Evolutionary conservation across 2,888 invertebrate species (phyloP).

Genomic region (Ptilodon capucinus): DNA sequence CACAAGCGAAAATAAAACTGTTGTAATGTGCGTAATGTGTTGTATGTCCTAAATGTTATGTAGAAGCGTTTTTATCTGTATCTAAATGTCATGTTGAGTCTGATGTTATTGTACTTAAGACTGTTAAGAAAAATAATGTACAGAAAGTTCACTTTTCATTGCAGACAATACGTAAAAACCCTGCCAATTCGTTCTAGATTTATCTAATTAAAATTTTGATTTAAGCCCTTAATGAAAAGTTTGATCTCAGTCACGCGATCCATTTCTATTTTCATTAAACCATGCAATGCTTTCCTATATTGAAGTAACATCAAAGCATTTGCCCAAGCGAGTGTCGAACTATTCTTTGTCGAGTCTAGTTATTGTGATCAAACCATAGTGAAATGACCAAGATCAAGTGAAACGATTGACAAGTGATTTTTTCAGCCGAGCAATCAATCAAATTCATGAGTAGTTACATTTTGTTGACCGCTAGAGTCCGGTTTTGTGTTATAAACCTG

Average conservation of each 20-base stretch:
- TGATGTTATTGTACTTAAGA: slow-evolving; percentile 53
- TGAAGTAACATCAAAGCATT: slow-evolving; percentile 58
- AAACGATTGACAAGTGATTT: slow-evolving; percentile 73
- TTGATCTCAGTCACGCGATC: slow-evolving; percentile 38
- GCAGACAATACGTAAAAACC: slow-evolving; percentile 51
- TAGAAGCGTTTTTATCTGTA: slow-evolving; percentile 34
- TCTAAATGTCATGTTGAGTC: slow-evolving; percentile 31
- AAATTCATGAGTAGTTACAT: slow-evolving; percentile 78
- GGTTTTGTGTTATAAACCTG: slow-evolving; percentile 83
- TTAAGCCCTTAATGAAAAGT: slow-evolving; percentile 71
- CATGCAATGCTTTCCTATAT: slow-evolving; percentile 64
- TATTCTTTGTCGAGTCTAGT: slow-evolving; percentile 62
- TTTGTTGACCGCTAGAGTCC: slow-evolving; percentile 82
- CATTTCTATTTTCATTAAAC: slow-evolving; percentile 48
- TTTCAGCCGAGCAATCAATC: slow-evolving; percentile 76
- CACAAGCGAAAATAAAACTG: slow-evolving; percentile 46
- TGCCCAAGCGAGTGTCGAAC: slow-evolving; percentile 64
- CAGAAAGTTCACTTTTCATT: slow-evolving; percentile 63
- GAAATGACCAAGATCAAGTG: slow-evolving; percentile 70
- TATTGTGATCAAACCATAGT: slow-evolving; percentile 72
- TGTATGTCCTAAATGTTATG: slow-evolving; percentile 42
- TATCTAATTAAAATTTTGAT: slow-evolving; percentile 39
- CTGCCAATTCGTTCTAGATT: slow-evolving; percentile 52
- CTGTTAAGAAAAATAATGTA: slow-evolving; percentile 39
- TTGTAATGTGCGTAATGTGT: slow-evolving; percentile 55